Base-by-base conservation (phyloP, 2,113 vertebrate species). In the Caracal caracal region DNA sequence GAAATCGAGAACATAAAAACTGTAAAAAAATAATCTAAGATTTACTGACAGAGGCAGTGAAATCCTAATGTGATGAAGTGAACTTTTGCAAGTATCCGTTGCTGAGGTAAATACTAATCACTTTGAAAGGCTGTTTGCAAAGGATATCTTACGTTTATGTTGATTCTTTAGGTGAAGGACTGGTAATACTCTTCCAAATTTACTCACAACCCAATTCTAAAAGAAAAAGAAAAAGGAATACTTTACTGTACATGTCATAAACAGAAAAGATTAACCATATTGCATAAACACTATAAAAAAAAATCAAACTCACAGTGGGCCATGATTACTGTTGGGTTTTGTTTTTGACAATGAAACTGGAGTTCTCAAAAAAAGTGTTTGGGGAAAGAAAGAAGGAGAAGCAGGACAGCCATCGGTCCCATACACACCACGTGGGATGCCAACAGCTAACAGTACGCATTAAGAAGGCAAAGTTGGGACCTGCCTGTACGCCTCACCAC, bases 191-290 rank as follows among this genome's bases (percentile, higher is more conserved):
- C 99, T 99, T 65, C 99, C 99, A 12, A 99, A 99, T 98, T 99
- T 99, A 98, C 99, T 99, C 92, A 99, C 99, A 93, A 99, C 99
- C 99, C 99, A 99, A 95, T 99, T 99, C 99, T 99, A 95, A 88
- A 98, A 98, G 80, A 68, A 82, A 75, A 83, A 90, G 47, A 37
- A 92, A 82, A 88, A 75, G 87, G 4, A 33, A 76, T 3, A 0
- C 12, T 63, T 90, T 40, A 88, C 2, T 53, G 26, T 47, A 28
- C 2, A 40, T 56, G 2, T 85, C 49, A 92, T 3, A 96, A 95
- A 81, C 43, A 8, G 16, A 76, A 95, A 92, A 89, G 47, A 95
- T 73, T 28, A 73, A 82, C 16, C 16, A 86, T 22, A 68, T 10
- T 65, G 37, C 0, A 88, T 47, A 8, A 87, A 51, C 71, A 93